A percentile compares a stretch with the other conserved stretches of the same genome.
phyloP scores from a whole-genome alignment of 2,888 invertebrate genomes.

The Eustalomyia histrio region DNA sequence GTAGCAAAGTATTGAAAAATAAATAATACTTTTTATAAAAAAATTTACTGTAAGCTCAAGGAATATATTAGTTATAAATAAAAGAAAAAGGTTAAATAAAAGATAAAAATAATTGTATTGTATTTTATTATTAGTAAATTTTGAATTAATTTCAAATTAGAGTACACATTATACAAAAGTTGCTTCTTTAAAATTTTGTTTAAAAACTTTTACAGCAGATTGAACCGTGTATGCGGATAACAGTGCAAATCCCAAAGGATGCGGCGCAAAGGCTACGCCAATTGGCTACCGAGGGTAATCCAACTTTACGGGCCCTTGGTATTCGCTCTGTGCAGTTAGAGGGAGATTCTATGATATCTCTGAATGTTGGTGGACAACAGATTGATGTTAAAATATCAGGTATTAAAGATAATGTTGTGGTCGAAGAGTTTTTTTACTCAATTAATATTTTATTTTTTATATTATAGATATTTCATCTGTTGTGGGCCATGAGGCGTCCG shows the following conservation, averaged over 20 bases:
- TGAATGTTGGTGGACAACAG: slow-evolving; percentile 87
- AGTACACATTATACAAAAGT: no score
- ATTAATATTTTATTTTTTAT: not conserved
- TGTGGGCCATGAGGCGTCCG: slow-evolving; percentile 73
- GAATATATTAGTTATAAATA: no score
- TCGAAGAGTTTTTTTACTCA: no score
- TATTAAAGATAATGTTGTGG: slow-evolving; percentile 32
- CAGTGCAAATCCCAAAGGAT: slow-evolving; percentile 97
- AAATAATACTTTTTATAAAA: no score
- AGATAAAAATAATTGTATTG: no score
- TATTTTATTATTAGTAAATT: no score
- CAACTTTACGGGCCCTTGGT: slow-evolving; percentile 93
- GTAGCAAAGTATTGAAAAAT: no score
- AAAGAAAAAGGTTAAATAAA: no score
- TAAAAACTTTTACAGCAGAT: slow-evolving; percentile 70
- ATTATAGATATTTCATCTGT: slow-evolving; percentile 72
- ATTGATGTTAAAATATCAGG: slow-evolving; percentile 82
- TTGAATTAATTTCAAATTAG: no score
- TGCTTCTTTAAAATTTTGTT: no score
- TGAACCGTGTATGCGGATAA: slow-evolving; percentile 98
- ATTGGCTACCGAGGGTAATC: slow-evolving; percentile 94
- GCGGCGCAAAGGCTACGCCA: slow-evolving; percentile 94
- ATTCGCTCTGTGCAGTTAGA: slow-evolving; percentile 97
- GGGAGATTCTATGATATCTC: slow-evolving; percentile 89
- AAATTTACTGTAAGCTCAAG: no score